Percentiles rank a stretch among this genome's conserved stretches.
These are phyloP conservation scores for Catocala sponsa DNA, from an alignment of 2,888 invertebrate genomes.

Conservation along the genomic window DNA sequence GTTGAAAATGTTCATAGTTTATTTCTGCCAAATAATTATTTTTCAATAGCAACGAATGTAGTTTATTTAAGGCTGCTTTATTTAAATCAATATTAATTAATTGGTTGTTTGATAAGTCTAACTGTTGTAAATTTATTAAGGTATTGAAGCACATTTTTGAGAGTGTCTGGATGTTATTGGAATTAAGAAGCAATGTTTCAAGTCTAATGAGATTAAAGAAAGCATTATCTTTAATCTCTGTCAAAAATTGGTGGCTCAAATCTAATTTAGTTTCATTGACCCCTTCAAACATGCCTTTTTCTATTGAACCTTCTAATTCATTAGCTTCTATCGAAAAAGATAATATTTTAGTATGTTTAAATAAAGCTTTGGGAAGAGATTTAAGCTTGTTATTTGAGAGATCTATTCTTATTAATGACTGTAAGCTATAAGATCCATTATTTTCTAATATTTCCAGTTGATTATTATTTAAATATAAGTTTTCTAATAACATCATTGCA, in stretches of 20 bases:
- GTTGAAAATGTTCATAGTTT: constrained; percentile 54
- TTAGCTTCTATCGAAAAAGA: constrained; percentile 64
- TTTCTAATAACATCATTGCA: constrained; percentile 49
- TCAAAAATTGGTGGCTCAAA: constrained; percentile 64
- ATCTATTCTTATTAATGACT: constrained; percentile 52
- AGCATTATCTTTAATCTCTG: constrained; percentile 65
- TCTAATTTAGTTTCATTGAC: constrained; percentile 58
- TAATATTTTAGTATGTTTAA: constrained; percentile 62
- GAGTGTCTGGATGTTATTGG: constrained; percentile 62
- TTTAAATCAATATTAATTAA: constrained; percentile 64
- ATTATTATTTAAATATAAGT: constrained; percentile 63
- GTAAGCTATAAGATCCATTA: constrained; percentile 52
- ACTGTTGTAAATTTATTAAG: constrained; percentile 49
- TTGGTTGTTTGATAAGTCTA: constrained; percentile 71
- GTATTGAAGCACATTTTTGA: constrained; percentile 60
- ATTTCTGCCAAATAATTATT: constrained; percentile 65
- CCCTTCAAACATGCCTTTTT: constrained; percentile 69
- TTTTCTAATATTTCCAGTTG: constrained; percentile 51
- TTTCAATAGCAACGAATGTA: constrained; percentile 56
- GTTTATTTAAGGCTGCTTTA: constrained; percentile 59
- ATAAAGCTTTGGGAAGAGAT: constrained; percentile 59
- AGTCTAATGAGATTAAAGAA: constrained; percentile 64
- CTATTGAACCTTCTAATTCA: constrained; percentile 61
- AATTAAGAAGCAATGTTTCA: constrained; percentile 58
- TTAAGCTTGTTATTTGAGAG: constrained; percentile 68